Evolutionary conservation across 2,113 vertebrate species (phyloP), one percentile per base, ranked within the genome.

Genomic region (Heterochromis multidens): DNA sequence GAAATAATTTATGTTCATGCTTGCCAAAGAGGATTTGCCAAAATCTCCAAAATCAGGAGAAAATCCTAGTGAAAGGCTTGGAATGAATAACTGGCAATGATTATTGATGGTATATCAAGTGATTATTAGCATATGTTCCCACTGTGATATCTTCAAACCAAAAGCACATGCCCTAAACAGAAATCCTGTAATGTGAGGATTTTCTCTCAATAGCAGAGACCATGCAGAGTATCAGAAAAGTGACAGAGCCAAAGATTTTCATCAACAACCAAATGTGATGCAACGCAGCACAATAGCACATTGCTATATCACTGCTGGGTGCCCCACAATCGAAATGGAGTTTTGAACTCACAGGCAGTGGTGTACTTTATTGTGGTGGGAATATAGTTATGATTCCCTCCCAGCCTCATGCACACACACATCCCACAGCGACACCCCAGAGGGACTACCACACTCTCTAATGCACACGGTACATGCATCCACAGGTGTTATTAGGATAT

Each of bases 1-100:
- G 35, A 89, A 91, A 91, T 91, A 83, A 92, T 89, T 86, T 89
- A 58, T 86, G 89, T 88, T 83, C 62, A 88, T 79, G 84, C 77
- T 79, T 84, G 84, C 80, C 86, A 87, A 31, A 82, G n/a, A 37
- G 79, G 84, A 89, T 93, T 91, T 88, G 76, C 25, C 62, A 21
- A 54, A 74, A 57, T 83, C 79, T 79, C 31, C 25, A 16, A 87
- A 84, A 90, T 86, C 85, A 56, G 54, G 14, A 16, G 21, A n/a
- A 89, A 89, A 93, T 89, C 89, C 91, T 87, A 40, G 86, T 78
- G 52, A 89, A 90, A 72, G 57, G 89, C 65, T 90, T 86, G 37
- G 49, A 80, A 82, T 9, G n/a, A 80, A 88, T 85, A 82, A 79
- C 35, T 89, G 60, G 25, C 35, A 29, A 21, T 60, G 82, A 84